Conservation (phyloP, 2,797 vertebrate species). For the Podarcis lilfordi region DNA sequence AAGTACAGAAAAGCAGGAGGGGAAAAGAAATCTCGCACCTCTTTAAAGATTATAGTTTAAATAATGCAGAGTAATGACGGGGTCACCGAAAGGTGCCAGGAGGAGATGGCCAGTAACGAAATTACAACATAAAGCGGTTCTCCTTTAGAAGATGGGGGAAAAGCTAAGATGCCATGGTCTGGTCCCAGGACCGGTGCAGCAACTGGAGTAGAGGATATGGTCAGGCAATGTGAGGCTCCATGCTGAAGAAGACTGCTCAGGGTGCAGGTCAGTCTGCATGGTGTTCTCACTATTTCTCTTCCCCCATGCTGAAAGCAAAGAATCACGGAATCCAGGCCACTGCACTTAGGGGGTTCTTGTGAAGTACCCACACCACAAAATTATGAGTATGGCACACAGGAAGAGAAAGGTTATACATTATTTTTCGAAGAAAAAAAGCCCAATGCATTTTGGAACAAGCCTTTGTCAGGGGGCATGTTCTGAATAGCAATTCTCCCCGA, state of each 20-base stretch:
- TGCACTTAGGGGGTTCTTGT: not conserved
- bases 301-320: not conserved
- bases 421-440: no score
- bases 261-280: no score
- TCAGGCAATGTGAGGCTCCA: not conserved
- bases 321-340: not conserved
- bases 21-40: constrained; percentile 74
- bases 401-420: no score
- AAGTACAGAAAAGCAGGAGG: constrained; percentile 70
- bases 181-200: no score
- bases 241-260: no score
- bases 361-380: not conserved
- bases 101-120: constrained; percentile 64
- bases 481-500: no score
- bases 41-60: constrained; percentile 74
- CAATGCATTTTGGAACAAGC: no score
- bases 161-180: constrained; percentile 61
- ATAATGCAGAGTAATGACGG: constrained; percentile 64
- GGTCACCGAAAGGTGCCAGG: constrained; percentile 52
- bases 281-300: not conserved
- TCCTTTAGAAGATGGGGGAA: constrained; percentile 51
- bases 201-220: not conserved
- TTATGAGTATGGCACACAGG: no score
- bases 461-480: no score
- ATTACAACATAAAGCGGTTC: constrained; percentile 30